phyloP scores from a whole-genome alignment of 2,888 invertebrate species.

The Agrilus biguttatus region DNA sequence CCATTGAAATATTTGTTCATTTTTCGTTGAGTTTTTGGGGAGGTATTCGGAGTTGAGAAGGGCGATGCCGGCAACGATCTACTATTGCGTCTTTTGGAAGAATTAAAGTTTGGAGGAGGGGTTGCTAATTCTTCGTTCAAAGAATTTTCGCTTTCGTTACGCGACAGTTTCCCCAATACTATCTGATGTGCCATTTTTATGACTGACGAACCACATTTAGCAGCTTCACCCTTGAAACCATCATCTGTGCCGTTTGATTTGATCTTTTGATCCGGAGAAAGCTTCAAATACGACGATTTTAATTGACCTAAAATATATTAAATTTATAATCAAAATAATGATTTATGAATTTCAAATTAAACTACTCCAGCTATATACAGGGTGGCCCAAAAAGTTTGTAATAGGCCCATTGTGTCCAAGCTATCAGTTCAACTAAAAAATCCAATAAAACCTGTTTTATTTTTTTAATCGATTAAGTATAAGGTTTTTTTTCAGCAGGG shows the following conservation, averaged over 20 bases:
- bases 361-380: no score
- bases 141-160: constrained; percentile 11
- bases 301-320: neutral
- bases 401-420: no score
- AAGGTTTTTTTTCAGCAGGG: no score
- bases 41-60: constrained; percentile 42
- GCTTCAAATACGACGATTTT: constrained; percentile 1
- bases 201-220: constrained; percentile 52
- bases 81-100: constrained; percentile 44
- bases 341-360: no score
- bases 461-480: no score
- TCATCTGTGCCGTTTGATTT: constrained; percentile 56
- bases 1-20: constrained; percentile 47
- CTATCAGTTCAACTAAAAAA: no score
- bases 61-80: constrained; percentile 59
- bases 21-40: constrained; percentile 40
- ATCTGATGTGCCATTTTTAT: constrained; percentile 45
- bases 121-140: constrained; percentile 17
- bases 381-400: no score
- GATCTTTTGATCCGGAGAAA: constrained; percentile 15
- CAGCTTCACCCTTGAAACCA: constrained; percentile 53
- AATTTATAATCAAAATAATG: no score
- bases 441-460: no score
- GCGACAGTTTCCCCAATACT: constrained; percentile 32
- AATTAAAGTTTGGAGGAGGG: constrained; percentile 25